Conservation (phyloP, 2,797 vertebrate genomes). For the Ciconia nigra region DNA sequence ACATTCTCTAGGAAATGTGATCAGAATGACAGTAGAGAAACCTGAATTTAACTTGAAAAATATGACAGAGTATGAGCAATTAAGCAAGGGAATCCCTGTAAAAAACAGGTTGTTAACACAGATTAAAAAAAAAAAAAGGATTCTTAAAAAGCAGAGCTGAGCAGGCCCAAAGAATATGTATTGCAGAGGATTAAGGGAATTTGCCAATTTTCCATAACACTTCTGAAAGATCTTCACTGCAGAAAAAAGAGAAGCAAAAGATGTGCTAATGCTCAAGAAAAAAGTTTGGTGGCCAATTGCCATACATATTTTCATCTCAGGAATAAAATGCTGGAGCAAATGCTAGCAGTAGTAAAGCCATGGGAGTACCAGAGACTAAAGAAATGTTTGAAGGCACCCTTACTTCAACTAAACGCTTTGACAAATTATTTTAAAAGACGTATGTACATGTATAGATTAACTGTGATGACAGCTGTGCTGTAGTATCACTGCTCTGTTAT, state of each 20-base stretch:
- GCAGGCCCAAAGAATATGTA: not conserved
- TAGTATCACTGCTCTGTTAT: not conserved
- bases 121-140: not conserved
- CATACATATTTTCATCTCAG: not conserved
- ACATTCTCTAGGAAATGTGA: not conserved
- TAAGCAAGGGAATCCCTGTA: slow-evolving; percentile 21
- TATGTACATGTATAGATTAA: not conserved
- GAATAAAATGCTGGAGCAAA: not conserved
- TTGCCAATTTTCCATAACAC: not conserved
- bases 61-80: not conserved
- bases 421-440: not conserved
- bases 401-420: not conserved
- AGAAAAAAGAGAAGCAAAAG: not conserved
- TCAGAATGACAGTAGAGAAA: not conserved
- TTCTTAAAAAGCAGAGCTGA: not conserved
- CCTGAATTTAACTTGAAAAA: slow-evolving; percentile 15
- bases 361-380: not conserved
- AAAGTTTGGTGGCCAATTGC: not conserved
- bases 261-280: not conserved
- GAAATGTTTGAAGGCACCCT: not conserved
- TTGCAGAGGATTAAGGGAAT: not conserved
- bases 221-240: not conserved
- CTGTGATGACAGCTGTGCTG: not conserved
- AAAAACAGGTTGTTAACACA: not conserved
- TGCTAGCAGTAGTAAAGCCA: not conserved